A percentile compares a stretch with the other conserved stretches of the same genome.
phyloP scores from a whole-genome alignment of 2,888 invertebrate species.

The Orthosia gracilis region DNA sequence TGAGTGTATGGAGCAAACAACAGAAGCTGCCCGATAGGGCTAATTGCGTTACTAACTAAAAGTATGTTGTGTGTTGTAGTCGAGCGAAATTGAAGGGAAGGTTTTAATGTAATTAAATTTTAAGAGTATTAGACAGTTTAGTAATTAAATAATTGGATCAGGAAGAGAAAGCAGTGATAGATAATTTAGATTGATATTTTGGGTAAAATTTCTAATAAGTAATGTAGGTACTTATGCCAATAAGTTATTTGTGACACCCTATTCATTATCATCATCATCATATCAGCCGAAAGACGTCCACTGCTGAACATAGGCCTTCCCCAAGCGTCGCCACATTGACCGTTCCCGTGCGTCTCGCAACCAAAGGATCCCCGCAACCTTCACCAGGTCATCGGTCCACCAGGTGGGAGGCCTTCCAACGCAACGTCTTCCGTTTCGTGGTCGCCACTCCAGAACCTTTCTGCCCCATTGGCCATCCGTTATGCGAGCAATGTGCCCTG shows the following conservation, averaged over 20 bases:
- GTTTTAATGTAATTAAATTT: slow-evolving; percentile 47
- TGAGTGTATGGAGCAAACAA: slow-evolving; percentile 42
- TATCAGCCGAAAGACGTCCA: too few species aligned
- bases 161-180: neutral
- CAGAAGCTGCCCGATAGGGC: slow-evolving; percentile 35
- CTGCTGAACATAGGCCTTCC: too few species aligned
- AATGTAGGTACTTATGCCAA: neutral
- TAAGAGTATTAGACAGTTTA: slow-evolving; percentile 25
- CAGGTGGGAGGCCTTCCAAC: too few species aligned
- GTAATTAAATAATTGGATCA: slow-evolving; percentile 31
- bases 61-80: slow-evolving; percentile 51
- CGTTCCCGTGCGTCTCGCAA: too few species aligned
- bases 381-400: too few species aligned
- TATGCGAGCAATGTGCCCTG: too few species aligned
- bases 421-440: too few species aligned
- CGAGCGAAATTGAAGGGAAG: slow-evolving; percentile 41
- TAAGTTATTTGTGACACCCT: neutral
- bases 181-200: neutral
- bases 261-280: too few species aligned
- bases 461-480: too few species aligned
- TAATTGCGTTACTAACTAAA: slow-evolving; percentile 52
- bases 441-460: too few species aligned
- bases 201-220: neutral
- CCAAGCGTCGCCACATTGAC: too few species aligned
- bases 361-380: too few species aligned